phyloP scores from a whole-genome alignment of 2,113 vertebrate species.

The Aspiorhynchus laticeps region DNA sequence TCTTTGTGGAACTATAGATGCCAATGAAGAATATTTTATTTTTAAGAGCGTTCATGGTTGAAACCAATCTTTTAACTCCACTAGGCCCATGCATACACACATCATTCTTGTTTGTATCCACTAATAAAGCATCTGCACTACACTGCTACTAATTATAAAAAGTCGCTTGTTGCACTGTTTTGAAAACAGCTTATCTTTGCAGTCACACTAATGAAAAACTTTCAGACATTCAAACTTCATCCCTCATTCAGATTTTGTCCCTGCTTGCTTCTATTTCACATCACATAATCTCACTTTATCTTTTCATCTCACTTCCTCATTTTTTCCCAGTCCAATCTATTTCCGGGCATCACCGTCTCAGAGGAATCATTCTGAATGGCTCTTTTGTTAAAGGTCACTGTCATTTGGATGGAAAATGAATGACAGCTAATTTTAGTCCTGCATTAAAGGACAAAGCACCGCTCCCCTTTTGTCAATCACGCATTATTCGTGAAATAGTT shows the following conservation, averaged over 20 bases:
- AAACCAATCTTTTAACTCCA: not conserved
- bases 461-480: slow-evolving; percentile 22
- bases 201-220: not conserved
- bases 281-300: slow-evolving; percentile 45
- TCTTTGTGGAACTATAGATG: too few relatives aligned
- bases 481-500: slow-evolving; percentile 17
- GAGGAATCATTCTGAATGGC: slow-evolving; percentile 43
- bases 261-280: slow-evolving; percentile 23
- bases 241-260: not conserved
- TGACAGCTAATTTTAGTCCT: slow-evolving; percentile 55
- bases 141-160: not conserved
- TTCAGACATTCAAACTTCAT: not conserved
- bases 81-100: too few relatives aligned
- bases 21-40: too few relatives aligned
- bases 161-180: not conserved
- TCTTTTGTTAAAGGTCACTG: slow-evolving; percentile 60
- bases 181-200: not conserved
- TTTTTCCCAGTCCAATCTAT: slow-evolving; percentile 30
- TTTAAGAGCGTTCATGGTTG: not conserved
- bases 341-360: slow-evolving; percentile 30
- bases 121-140: not conserved
- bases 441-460: slow-evolving; percentile 45
- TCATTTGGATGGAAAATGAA: slow-evolving; percentile 57
- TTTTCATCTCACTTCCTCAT: slow-evolving; percentile 20
- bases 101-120: not conserved